Base-by-base conservation (phyloP, 1,140 invertebrate genomes). In the fruit fly (Drosophila melanogaster) region DNA sequence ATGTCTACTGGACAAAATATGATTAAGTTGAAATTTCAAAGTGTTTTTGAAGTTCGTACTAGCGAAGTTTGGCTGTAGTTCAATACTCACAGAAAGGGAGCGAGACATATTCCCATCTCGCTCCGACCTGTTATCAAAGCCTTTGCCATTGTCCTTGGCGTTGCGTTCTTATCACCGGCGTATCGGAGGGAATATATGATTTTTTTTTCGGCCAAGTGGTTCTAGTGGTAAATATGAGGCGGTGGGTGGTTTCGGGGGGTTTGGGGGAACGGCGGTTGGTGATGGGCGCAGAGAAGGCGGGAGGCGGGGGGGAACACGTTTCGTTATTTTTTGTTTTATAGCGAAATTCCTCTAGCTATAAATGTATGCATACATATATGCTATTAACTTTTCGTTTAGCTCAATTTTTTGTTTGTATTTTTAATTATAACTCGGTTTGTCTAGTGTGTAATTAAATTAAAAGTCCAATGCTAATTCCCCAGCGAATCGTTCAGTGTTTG, bases 401-500 rank as follows among this genome's bases (percentile, higher is more conserved):
- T 44, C 40, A 76, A 75, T 75, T 72, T 69, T 71, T 71, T 77
- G 41, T 81, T 79, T 73, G 61, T 75, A 41, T 40, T 30, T 56
- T 53, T 84, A 47, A 44, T 61, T 74, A 55, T 54, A 57, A 49
- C 69, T 65, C 59, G 72, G 73, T 81, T 77, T 81, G 43, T 66
- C 47, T 83, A 83, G 79, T 83, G 59, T 44, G 59, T 83, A 83
- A 37, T 46, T 41, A 1, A 64, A 66, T 43, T 50, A 50, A 64
- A 64, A 51, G 11, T 49, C 17, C 50, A 70, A 64, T 54, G 56
- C 66, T 78, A 57, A 64, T 73, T 74, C 49, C 66, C 76, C 79
- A 81, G 81, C 49, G 60, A 64, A 72, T 79, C 64, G 80, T 83
- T 66, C 58, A 81, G 66, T 70, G 51, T 73, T 76, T 56, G 46